Percentiles rank a stretch among this genome's conserved stretches.
These are phyloP conservation scores for Callitettix versicolor DNA, from an alignment of 1,140 invertebrate genomes.

Conservation along the genomic window DNA sequence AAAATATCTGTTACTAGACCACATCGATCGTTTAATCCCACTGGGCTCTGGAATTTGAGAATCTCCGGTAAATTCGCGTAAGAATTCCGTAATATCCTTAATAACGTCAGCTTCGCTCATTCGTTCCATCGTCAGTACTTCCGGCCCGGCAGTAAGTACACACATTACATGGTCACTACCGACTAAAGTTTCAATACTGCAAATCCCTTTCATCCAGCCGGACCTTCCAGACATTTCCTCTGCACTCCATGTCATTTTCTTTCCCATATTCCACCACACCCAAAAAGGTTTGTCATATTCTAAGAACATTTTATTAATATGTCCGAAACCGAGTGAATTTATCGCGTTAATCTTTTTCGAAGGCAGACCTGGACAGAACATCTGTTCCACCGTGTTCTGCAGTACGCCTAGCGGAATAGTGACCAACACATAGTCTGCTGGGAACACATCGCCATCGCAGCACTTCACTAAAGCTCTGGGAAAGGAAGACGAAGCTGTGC, in stretches of 20 bases:
- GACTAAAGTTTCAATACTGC: conserved; percentile 50
- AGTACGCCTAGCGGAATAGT: conserved; percentile 75
- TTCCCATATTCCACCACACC: conserved; percentile 39
- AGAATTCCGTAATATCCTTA: conserved; percentile 23
- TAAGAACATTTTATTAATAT: conserved; percentile 71
- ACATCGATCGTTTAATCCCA: conserved; percentile 52
- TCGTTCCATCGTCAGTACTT: conserved; percentile 58
- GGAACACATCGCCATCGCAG: conserved; percentile 49
- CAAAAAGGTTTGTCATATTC: conserved; percentile 69
- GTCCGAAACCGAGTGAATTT: conserved; percentile 48
- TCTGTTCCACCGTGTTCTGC: conserved; percentile 56
- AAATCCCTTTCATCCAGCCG: conserved; percentile 59
- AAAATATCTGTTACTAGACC: conserved; percentile 59
- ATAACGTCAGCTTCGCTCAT: conserved; percentile 41
- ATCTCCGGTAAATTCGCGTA: background rate
- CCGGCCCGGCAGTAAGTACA: conserved; percentile 21
- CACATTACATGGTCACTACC: conserved; percentile 56
- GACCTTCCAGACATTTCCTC: conserved; percentile 40
- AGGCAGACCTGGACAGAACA: conserved; percentile 68
- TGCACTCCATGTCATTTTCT: conserved; percentile 47
- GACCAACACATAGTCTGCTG: conserved; percentile 67
- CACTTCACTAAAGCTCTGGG: conserved; percentile 14
- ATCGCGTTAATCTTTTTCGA: conserved; percentile 64
- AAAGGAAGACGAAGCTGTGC: conserved; percentile 33
- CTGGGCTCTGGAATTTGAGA: conserved; percentile 43